Evolutionary conservation across 2,888 invertebrate genomes (phyloP), one percentile per base, ranked within the genome.

Genomic region (Bellardia bayeri): DNA sequence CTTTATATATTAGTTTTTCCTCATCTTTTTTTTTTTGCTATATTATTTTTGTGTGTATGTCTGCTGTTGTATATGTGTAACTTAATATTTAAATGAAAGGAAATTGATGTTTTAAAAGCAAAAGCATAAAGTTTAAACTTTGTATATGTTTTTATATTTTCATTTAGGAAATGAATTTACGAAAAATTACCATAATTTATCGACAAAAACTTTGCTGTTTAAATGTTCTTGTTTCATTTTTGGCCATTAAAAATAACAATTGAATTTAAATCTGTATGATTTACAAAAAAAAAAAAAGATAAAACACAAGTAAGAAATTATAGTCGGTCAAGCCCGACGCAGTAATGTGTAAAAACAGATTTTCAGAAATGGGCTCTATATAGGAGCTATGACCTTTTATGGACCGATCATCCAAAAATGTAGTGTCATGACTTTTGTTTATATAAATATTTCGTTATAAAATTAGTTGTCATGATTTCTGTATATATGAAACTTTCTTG

Each of bases 51-150:
- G 11, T 49, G 37, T 68, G 66, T 45, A 33, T 63, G 23, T 69
- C 40, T 68, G 51, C 23, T 72, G 54, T 37, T 33, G 33, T 33
- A 76, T 79, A 79, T 56, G 85, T 75, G 69, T 45, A 78, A 83
- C 86, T 83, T 88, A 83, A 86, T 86, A 81, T 78, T 69, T 72
- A 86, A 88, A 88, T 83, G 81, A 72, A 83, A 86, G 85, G 88
- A 88, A 88, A 88, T 85, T 86, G 85, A 86, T 85, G 83, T 83
- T 83, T 88, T 83, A 86, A 86, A 88, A 83, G 86, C 83, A 88
- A 81, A 88, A 88, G 66, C 76, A 83, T 68, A 68, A 86, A 76
- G 68, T 78, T 78, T 84, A 69, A 76, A 68, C 8, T 66, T 75
- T 23, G 11, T 76, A 64, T 54, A 56, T 42, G 58, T 54, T 40